Conservation (phyloP, 2,797 vertebrate genomes). For the Ceryle rudis region DNA sequence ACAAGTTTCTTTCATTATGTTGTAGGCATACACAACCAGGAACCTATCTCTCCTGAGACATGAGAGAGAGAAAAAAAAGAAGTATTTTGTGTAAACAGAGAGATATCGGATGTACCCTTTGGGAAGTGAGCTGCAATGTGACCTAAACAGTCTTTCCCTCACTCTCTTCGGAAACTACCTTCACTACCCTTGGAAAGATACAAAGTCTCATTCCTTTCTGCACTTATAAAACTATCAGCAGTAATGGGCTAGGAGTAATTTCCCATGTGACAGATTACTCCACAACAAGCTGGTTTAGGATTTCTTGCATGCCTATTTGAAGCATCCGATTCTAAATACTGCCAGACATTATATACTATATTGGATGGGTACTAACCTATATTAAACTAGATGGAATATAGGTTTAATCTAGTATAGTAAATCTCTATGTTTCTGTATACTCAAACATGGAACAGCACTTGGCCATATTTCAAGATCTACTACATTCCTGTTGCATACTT, state of each 20-base stretch:
- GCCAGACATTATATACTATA: not conserved
- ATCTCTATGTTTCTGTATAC: not conserved
- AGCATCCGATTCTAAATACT: not conserved
- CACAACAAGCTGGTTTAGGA: not conserved
- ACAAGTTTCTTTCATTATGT: not conserved
- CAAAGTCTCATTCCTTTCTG: not conserved
- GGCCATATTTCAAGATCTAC: not conserved
- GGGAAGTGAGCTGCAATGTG: not conserved
- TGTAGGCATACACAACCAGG: not conserved
- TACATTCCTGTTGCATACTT: not conserved
- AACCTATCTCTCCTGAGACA: not conserved
- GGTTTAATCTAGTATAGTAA: not conserved
- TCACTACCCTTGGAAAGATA: not conserved
- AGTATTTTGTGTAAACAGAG: not conserved
- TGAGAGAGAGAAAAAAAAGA: not conserved
- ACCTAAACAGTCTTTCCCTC: not conserved
- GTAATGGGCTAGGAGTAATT: not conserved
- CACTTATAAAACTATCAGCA: not conserved
- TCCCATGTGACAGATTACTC: not conserved
- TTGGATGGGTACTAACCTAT: not conserved
- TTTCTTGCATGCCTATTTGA: not conserved
- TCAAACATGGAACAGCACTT: not conserved
- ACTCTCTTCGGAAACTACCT: not conserved
- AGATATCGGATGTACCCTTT: not conserved
- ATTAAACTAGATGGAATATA: conserved; percentile 9